Evolutionary conservation across 1,140 invertebrate genomes (phyloP).

Genomic region (Drosophila setifemur): DNA sequence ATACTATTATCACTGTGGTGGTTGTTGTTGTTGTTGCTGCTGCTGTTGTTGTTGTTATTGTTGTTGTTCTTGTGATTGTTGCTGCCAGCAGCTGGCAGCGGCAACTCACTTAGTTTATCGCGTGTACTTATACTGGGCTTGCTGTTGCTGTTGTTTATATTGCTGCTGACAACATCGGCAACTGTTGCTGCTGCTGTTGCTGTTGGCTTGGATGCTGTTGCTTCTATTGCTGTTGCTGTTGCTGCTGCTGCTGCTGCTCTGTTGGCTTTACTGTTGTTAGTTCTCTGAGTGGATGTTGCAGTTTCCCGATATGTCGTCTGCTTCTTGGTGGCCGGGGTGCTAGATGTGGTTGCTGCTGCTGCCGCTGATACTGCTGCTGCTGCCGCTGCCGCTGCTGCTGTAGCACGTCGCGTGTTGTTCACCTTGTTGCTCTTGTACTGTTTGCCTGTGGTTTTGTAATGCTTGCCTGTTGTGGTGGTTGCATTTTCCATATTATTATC

Average conservation of each 20-base stretch:
- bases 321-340: constrained; percentile 61
- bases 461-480: constrained; percentile 64
- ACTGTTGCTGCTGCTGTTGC: constrained; percentile 35
- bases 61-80: constrained; percentile 27
- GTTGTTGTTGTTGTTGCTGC: constrained; percentile 60
- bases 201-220: constrained; percentile 35
- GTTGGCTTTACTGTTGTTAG: constrained; percentile 40
- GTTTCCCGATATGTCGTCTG: constrained; percentile 72
- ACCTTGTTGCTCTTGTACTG: constrained; percentile 67
- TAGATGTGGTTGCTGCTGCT: constrained; percentile 15
- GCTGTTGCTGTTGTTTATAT: too few species aligned
- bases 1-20: constrained; percentile 80
- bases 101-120: constrained; percentile 47
- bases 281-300: constrained; percentile 46
- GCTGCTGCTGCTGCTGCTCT: constrained; percentile 38
- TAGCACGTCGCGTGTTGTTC: constrained; percentile 63
- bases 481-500: constrained; percentile 81
- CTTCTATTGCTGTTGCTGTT: constrained; percentile 22
- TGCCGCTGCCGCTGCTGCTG: constrained; percentile 46
- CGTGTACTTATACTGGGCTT: constrained; percentile 45
- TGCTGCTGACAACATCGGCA: constrained; percentile 45
- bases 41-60: constrained; percentile 40
- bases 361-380: constrained; percentile 28
- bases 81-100: constrained; percentile 10
- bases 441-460: constrained; percentile 60